These are phyloP conservation scores for Neogale vison DNA, from an alignment of 2,113 vertebrate genomes.

Conservation along the genomic window DNA sequence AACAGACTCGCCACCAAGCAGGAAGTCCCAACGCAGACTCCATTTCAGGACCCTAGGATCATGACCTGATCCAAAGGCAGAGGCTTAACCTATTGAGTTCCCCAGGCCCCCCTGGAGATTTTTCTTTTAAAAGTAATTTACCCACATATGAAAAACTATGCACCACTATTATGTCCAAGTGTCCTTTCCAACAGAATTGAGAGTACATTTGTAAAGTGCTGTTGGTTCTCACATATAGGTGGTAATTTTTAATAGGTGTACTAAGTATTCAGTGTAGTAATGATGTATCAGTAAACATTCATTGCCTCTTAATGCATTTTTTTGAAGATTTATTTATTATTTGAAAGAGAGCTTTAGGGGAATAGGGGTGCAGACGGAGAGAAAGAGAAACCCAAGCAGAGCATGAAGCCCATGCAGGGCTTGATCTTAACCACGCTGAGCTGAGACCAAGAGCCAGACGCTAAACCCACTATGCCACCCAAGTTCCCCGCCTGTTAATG, in stretches of 20 bases:
- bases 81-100: no score
- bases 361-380: neutral
- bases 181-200: neutral
- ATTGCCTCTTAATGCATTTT: neutral
- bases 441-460: neutral
- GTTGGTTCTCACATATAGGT: neutral
- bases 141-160: slow-evolving; percentile 18
- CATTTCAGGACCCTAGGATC: no score
- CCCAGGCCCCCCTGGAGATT: neutral
- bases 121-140: neutral
- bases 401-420: neutral
- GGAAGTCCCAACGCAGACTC: no score
- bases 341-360: neutral
- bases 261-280: neutral
- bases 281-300: neutral
- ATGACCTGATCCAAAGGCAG: no score
- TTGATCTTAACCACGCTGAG: neutral
- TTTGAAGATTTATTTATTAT: neutral
- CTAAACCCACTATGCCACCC: neutral
- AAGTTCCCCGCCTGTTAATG: neutral
- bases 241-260: neutral
- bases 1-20: no score
- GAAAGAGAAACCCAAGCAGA: neutral
- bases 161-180: neutral
- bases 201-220: neutral